Evolutionary conservation across 2,113 vertebrate species (phyloP).

Genomic region (Columba livia): DNA sequence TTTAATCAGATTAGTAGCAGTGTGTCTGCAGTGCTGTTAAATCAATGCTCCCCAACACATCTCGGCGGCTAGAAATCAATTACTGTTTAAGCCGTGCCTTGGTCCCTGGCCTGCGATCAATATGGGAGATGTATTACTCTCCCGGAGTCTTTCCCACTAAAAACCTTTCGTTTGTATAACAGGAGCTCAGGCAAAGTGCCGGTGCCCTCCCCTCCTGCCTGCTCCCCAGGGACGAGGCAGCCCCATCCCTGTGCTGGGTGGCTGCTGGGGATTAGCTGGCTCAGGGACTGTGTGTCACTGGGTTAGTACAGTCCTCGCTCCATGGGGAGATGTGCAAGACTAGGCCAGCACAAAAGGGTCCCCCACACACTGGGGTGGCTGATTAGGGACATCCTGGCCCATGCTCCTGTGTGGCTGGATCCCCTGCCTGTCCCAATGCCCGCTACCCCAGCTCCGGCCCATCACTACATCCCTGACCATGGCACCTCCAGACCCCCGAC

Average conservation of each 20-base stretch:
- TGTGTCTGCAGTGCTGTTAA: constrained; percentile 76
- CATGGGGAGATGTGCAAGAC: not conserved
- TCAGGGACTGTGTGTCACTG: rapidly evolving
- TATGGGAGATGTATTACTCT: constrained; percentile 81
- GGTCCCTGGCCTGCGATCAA: constrained; percentile 78
- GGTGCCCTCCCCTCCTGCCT: not conserved
- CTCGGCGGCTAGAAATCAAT: constrained; percentile 82
- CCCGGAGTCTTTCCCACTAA: constrained; percentile 72
- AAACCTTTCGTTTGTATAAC: constrained; percentile 74
- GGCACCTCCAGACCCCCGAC: not conserved
- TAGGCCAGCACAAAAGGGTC: not conserved
- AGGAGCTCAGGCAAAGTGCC: constrained; percentile 52
- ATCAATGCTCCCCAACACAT: constrained; percentile 81
- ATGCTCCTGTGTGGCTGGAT: not conserved
- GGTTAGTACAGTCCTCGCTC: not conserved
- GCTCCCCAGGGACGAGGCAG: not conserved
- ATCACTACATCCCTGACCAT: not conserved
- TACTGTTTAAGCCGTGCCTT: constrained; percentile 80
- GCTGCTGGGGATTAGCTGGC: not conserved
- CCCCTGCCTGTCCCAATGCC: not conserved
- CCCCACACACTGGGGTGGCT: not conserved
- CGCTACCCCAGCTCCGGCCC: not conserved
- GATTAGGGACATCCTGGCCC: not conserved
- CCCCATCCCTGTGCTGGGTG: rapidly evolving
- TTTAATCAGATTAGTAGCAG: constrained; percentile 76